Evolutionary conservation across 2,113 vertebrate species (phyloP).

Genomic region (Gallinago media): DNA sequence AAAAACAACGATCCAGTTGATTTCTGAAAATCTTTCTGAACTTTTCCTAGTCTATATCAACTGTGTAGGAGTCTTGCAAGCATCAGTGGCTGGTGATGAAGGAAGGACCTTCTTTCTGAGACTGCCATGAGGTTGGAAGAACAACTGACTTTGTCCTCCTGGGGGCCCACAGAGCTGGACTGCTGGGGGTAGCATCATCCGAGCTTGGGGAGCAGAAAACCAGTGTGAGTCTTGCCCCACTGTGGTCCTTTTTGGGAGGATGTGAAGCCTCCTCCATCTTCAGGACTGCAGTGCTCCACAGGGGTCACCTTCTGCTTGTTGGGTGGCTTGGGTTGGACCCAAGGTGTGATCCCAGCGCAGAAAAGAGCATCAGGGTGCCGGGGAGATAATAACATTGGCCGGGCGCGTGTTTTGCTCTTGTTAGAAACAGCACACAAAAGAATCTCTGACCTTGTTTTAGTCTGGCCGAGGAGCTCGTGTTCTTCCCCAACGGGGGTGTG

Average conservation of each 20-base stretch:
- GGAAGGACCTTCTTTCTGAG: neutral
- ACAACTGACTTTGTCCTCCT: neutral
- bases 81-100: neutral
- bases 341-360: neutral
- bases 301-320: neutral
- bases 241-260: neutral
- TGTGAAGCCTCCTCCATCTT: accelerated
- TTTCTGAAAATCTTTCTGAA: neutral
- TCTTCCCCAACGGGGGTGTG: neutral
- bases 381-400: neutral
- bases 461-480: neutral
- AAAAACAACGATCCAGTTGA: accelerated
- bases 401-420: accelerated
- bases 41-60: neutral
- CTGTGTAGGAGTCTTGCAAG: neutral
- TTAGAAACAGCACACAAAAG: neutral
- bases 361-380: neutral
- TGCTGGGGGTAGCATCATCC: neutral
- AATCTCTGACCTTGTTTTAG: neutral
- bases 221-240: accelerated
- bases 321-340: neutral
- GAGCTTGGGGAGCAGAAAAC: neutral
- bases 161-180: neutral
- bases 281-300: neutral
- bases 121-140: neutral